Conservation (phyloP, 2,113 vertebrate genomes). For the Calidris pugnax region DNA sequence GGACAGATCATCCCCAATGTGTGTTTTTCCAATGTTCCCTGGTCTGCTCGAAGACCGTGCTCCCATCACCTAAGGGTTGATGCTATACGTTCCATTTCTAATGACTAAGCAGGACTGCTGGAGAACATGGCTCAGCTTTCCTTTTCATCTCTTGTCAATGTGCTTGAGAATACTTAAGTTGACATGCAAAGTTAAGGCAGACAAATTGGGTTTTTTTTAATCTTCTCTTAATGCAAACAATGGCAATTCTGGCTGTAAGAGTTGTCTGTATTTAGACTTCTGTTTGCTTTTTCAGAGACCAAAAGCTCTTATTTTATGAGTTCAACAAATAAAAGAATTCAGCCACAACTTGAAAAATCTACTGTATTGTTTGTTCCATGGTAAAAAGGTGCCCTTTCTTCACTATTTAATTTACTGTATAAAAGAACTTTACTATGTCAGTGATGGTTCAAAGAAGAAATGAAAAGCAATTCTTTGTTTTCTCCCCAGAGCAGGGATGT, state of each 20-base stretch:
- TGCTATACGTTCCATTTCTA: neutral
- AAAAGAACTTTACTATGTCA: neutral
- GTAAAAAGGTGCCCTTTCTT: neutral
- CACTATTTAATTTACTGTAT: neutral
- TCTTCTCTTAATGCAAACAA: neutral
- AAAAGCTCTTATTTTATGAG: neutral
- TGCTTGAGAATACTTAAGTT: neutral
- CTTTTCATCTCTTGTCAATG: neutral
- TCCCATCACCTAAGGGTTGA: neutral
- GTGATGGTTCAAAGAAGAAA: neutral
- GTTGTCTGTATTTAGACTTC: neutral
- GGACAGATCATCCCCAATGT: rapidly evolving
- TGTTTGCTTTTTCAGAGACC: neutral
- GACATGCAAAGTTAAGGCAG: neutral
- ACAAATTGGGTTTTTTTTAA: neutral
- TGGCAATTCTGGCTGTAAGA: neutral
- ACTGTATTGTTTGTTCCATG: neutral
- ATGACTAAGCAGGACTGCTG: neutral
- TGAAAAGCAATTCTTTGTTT: neutral
- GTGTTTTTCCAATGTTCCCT: neutral
- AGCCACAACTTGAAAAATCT: neutral
- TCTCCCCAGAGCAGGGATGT: neutral
- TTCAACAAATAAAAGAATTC: neutral
- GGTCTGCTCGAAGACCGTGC: neutral
- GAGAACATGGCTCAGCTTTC: neutral